phyloP scores from a whole-genome alignment of 2,113 vertebrate species.

The Cariama cristata region DNA sequence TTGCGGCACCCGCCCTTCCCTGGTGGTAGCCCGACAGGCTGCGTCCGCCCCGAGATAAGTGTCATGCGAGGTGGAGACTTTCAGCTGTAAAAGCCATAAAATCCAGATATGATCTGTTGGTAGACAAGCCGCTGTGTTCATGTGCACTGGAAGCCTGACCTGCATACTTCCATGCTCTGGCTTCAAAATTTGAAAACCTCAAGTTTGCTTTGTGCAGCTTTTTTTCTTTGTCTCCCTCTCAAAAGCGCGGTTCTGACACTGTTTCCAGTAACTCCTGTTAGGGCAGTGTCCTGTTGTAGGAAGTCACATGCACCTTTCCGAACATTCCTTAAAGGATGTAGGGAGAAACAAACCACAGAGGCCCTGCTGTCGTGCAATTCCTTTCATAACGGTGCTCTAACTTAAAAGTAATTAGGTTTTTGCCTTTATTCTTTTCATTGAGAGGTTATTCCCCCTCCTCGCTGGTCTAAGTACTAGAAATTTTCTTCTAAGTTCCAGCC shows the following conservation, averaged over 20 bases:
- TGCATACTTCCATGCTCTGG: neutral
- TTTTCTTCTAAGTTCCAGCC: neutral
- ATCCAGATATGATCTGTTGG: neutral
- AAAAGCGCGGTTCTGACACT: rapidly evolving
- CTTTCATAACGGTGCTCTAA: neutral
- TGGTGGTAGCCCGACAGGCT: neutral
- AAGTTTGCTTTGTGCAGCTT: neutral
- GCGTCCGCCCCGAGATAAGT: neutral
- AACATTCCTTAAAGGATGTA: neutral
- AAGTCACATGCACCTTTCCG: neutral
- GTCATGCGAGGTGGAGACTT: rapidly evolving
- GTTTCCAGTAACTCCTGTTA: rapidly evolving
- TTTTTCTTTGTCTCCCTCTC: neutral
- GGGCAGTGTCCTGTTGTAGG: rapidly evolving
- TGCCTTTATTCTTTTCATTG: neutral
- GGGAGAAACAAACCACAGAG: neutral
- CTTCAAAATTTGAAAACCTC: neutral
- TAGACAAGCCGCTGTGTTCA: neutral
- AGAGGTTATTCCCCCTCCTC: neutral
- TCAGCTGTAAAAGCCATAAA: rapidly evolving
- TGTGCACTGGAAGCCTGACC: rapidly evolving
- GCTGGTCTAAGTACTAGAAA: neutral
- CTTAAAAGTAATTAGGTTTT: neutral
- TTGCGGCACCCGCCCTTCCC: too few species aligned
- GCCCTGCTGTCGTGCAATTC: neutral